phyloP scores from a whole-genome alignment of 1,140 invertebrate genomes.

The Archegozetes longisetosus region DNA sequence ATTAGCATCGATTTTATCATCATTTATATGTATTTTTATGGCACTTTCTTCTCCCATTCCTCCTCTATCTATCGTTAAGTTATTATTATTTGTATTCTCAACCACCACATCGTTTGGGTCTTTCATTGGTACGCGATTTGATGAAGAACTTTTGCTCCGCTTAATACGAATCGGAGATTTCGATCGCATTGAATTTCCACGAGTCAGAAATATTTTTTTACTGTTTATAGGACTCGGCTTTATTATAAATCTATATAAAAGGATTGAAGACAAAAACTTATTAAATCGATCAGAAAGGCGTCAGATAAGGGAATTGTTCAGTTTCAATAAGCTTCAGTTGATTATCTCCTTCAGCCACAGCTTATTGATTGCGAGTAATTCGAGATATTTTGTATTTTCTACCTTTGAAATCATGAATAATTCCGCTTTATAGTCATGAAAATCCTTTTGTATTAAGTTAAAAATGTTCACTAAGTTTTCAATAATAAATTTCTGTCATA shows the following conservation, averaged over 20 bases:
- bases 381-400: too few species aligned
- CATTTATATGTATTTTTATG: not conserved
- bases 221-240: conserved; percentile 77
- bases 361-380: not conserved
- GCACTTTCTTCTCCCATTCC: not conserved
- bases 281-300: too few species aligned
- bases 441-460: too few species aligned
- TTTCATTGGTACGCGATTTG: not conserved
- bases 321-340: not conserved
- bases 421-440: too few species aligned
- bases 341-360: not conserved
- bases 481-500: too few species aligned
- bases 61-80: not conserved
- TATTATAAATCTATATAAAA: conserved; percentile 61
- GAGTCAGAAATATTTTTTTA: conserved; percentile 58
- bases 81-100: not conserved
- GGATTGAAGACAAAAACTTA: too few species aligned
- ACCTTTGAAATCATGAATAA: too few species aligned
- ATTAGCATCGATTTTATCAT: not conserved
- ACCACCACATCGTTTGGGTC: not conserved
- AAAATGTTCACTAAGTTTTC: too few species aligned
- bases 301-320: too few species aligned
- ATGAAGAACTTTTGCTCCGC: not conserved
- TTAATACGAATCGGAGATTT: conserved; percentile 1
- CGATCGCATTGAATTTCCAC: conserved; percentile 18